Percentiles rank a stretch among this genome's conserved stretches.
phyloP scores from a whole-genome alignment of 2,113 vertebrate genomes.

The Silurus meridionalis region DNA sequence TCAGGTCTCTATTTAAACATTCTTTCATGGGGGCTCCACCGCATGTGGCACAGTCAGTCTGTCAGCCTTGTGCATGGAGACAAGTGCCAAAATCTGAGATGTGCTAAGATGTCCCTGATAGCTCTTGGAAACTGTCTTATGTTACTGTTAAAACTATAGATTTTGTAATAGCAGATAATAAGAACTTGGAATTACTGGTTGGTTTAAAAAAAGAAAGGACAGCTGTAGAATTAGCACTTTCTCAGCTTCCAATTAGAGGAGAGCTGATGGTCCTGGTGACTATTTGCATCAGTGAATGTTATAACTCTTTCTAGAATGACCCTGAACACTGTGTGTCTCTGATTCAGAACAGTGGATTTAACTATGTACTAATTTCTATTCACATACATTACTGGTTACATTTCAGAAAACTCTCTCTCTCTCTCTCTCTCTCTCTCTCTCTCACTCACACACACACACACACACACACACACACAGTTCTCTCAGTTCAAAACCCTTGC shows the following conservation, averaged over 20 bases:
- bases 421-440: too few relatives aligned
- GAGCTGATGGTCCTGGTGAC: conserved; percentile 22
- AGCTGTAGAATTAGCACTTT: conserved; percentile 33
- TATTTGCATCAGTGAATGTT: conserved; percentile 28
- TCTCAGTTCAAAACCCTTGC: conserved; percentile 26
- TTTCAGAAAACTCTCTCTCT: too few relatives aligned
- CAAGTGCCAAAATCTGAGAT: not conserved
- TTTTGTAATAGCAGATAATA: not conserved
- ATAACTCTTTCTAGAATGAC: conserved; percentile 40
- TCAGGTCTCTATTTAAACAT: conserved; percentile 29
- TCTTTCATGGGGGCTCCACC: not conserved
- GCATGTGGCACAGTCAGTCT: conserved; percentile 8
- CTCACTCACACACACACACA: not conserved
- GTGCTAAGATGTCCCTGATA: not conserved
- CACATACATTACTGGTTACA: not conserved
- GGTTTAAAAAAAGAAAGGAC: conserved; percentile 44
- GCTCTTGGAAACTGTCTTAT: not conserved
- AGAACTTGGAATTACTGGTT: conserved; percentile 30
- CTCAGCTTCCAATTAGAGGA: conserved; percentile 11
- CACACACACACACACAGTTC: conserved; percentile 6
- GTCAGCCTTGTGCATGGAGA: not conserved
- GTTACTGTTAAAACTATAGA: not conserved
- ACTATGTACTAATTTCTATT: not conserved
- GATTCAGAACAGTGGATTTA: conserved; percentile 16
- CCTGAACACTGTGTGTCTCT: conserved; percentile 8